Evolutionary conservation across 2,888 invertebrate species (phyloP), one percentile per base, ranked within the genome.

Genomic region (Cephus rjabovi): DNA sequence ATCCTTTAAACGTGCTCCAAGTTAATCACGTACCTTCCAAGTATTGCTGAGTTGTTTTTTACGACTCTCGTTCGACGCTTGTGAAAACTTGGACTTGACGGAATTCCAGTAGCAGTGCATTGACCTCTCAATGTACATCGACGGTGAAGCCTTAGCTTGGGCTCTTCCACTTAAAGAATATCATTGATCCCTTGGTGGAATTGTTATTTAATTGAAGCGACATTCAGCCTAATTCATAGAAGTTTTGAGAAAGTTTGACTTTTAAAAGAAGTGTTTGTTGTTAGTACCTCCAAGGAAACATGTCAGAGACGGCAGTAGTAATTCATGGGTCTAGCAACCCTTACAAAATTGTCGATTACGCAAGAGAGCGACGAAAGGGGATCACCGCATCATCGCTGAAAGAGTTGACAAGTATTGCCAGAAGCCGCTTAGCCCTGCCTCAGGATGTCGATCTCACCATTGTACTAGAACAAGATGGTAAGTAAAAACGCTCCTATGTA

Each of bases 391-490:
- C 94, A 73, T 95, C 96, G 31, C 92, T 97, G 75, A 95, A 96
- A 89, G 97, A 97, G 89, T 93, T 97, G 88, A 94, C 95, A 85
- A 92, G 93, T 81, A 95, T 96, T 93, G 95, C 96, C 77, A 94
- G 95, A 76, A 95, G 95, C 87, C 96, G 96, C 91, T 93, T 97
- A 83, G 93, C 94, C 34, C 90, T 95, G 81, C 94, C 95, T 34
- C 92, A 93, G 77, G 94, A 94, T 83, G 93, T 92, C 73, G 89
- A 92, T 81, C 92, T 97, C 79, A 96, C 96, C 77, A 96, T 98
- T 79, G 98, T 97, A 69, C 93, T 98, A 84, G 98, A 98, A 91
- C 95, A 95, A 75, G 98, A 98, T 92, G 98, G 91, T 90, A 80
- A 84, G 79, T 78, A 74, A 71, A 34, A 23, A 56, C 4, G 4